Evolutionary conservation across 2,888 invertebrate species (phyloP).

Genomic region (Torymus aiolomorphi): DNA sequence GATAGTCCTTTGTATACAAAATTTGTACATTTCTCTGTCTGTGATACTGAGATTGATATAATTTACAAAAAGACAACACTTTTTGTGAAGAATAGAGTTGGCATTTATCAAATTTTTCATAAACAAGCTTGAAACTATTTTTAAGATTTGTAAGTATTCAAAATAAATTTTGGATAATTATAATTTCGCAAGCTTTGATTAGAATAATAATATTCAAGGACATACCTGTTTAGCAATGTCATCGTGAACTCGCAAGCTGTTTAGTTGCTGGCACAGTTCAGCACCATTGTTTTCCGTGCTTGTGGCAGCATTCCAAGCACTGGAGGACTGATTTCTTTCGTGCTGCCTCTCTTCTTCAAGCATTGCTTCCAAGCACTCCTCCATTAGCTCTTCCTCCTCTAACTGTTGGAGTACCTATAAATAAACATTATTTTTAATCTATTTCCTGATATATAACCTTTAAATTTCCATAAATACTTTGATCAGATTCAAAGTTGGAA

Average conservation of each 20-base stretch:
- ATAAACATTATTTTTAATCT: not conserved
- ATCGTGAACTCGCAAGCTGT: slow-evolving; percentile 70
- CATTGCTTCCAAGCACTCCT: slow-evolving; percentile 91
- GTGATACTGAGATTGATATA: too few relatives aligned
- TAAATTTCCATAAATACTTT: too few relatives aligned
- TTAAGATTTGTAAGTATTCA: not conserved
- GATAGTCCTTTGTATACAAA: not conserved
- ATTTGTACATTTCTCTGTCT: not conserved
- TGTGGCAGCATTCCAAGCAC: slow-evolving; percentile 71
- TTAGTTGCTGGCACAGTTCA: slow-evolving; percentile 72
- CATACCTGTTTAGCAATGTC: slow-evolving; percentile 73
- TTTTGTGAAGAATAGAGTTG: too few relatives aligned
- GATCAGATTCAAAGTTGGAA: too few relatives aligned
- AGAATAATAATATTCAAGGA: not conserved
- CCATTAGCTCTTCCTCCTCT: slow-evolving; percentile 91
- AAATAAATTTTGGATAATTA: slow-evolving; percentile 1
- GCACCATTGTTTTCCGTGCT: slow-evolving; percentile 69
- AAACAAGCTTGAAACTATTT: too few relatives aligned
- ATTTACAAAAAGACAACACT: too few relatives aligned
- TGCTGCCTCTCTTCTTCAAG: slow-evolving; percentile 82
- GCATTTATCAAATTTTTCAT: too few relatives aligned
- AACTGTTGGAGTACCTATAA: slow-evolving; percentile 77
- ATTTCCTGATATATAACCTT: too few relatives aligned
- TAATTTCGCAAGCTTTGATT: not conserved
- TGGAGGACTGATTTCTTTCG: slow-evolving; percentile 70